phyloP scores from a whole-genome alignment of 2,797 vertebrate species.

The Labeo calbasu region DNA sequence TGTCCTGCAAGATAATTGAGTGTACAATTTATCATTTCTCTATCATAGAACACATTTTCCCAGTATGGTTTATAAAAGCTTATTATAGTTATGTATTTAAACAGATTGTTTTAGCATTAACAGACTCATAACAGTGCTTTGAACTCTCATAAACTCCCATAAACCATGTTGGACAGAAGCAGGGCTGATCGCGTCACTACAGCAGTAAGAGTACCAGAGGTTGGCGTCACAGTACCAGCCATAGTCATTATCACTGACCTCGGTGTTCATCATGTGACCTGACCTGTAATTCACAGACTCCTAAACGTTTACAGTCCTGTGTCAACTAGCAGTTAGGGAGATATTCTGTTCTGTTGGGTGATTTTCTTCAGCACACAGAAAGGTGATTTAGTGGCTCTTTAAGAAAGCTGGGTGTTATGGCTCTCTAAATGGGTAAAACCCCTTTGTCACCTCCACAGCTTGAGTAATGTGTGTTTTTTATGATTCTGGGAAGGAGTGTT shows the following conservation, averaged over 20 bases:
- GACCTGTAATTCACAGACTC: conserved; percentile 21
- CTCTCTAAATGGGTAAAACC: conserved; percentile 53
- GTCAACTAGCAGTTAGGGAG: conserved; percentile 66
- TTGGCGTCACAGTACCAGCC: conserved; percentile 2
- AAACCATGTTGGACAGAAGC: conserved; percentile 56
- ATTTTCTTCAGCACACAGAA: conserved; percentile 60
- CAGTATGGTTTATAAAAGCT: not conserved
- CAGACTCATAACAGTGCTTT: conserved; percentile 51
- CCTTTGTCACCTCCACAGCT: conserved; percentile 40
- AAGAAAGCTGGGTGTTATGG: conserved; percentile 53
- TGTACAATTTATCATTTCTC: not conserved
- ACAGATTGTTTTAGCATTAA: conserved; percentile 58
- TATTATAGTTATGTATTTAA: conserved; percentile 45
- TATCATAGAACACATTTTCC: not conserved
- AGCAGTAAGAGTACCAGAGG: not conserved
- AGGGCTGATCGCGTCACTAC: conserved; percentile 30
- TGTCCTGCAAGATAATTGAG: not conserved
- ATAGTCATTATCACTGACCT: conserved; percentile 37
- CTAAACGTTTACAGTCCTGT: conserved; percentile 26
- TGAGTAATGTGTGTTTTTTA: conserved; percentile 37
- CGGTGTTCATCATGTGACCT: conserved; percentile 36
- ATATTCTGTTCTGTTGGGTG: conserved; percentile 62
- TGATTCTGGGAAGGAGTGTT: conserved; percentile 45
- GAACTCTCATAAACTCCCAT: conserved; percentile 61
- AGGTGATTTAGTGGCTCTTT: conserved; percentile 57